Evolutionary conservation across 2,797 vertebrate genomes (phyloP).

Genomic region (Lithobates pipiens): DNA sequence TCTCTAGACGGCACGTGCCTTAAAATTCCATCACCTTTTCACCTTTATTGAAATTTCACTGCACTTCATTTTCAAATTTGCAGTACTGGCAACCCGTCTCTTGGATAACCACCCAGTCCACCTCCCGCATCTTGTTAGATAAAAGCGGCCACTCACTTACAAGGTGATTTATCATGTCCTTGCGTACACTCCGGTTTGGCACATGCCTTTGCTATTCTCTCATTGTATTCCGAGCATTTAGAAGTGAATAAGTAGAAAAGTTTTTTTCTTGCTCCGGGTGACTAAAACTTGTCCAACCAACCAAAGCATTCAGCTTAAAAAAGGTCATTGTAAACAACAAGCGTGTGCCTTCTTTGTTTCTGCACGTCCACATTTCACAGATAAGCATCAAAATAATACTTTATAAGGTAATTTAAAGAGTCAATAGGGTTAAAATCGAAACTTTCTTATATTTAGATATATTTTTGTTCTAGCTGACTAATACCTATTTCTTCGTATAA

Average conservation of each 20-base stretch:
- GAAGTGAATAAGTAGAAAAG: constrained; percentile 1
- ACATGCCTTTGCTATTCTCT: constrained; percentile 11
- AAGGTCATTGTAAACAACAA: constrained; percentile 23
- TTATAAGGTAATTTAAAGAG: neutral
- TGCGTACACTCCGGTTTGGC: constrained; percentile 15
- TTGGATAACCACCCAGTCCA: neutral
- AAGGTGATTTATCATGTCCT: constrained; percentile 28
- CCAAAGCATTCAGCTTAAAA: neutral
- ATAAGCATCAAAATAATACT: neutral
- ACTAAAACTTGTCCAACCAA: constrained; percentile 22
- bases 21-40: constrained; percentile 33
- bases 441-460: too few relatives aligned
- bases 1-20: constrained; percentile 47
- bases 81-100: neutral
- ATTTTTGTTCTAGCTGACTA: too few relatives aligned
- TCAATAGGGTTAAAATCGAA: too few relatives aligned
- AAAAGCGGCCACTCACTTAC: neutral
- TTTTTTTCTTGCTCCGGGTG: constrained; percentile 9
- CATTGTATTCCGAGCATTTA: constrained; percentile 9
- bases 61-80: constrained; percentile 1
- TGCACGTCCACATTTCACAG: neutral
- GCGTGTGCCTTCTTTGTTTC: neutral
- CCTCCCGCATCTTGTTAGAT: constrained; percentile 4
- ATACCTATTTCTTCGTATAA: too few relatives aligned
- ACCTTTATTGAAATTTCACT: constrained; percentile 17